Conservation (phyloP, 2,888 invertebrate species). For the Leptura quadrifasciata region DNA sequence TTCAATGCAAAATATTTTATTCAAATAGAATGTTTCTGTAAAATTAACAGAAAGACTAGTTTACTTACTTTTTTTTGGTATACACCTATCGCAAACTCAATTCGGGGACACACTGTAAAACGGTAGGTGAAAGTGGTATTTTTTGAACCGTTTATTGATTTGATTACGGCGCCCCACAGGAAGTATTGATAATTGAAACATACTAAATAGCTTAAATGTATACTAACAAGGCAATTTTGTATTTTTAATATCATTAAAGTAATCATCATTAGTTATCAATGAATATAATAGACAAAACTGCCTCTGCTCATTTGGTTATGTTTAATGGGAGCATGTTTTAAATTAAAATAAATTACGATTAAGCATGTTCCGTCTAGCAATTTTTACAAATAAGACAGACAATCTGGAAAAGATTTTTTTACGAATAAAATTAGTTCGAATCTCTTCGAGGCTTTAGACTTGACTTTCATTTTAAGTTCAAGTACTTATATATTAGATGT, state of each 20-base stretch:
- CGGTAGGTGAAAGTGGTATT: slow-evolving; percentile 16
- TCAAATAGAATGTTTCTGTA: too few species aligned
- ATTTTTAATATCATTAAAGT: not conserved
- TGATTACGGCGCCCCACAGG: not conserved
- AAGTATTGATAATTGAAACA: not conserved
- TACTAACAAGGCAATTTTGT: not conserved
- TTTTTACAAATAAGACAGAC: slow-evolving; percentile 4
- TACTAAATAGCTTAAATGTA: slow-evolving; percentile 3
- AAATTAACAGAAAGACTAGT: too few species aligned
- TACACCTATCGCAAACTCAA: too few species aligned
- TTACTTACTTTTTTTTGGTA: too few species aligned
- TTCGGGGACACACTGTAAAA: too few species aligned
- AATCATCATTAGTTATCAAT: not conserved
- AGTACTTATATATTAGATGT: not conserved
- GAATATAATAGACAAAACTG: slow-evolving; percentile 10
- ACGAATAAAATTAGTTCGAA: not conserved
- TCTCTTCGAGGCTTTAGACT: not conserved
- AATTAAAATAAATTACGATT: not conserved
- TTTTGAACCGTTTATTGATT: not conserved
- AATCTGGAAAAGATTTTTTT: not conserved
- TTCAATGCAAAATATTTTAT: too few species aligned
- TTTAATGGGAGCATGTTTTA: not conserved
- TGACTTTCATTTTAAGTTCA: not conserved
- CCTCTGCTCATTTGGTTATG: slow-evolving; percentile 17
- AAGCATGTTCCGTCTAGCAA: not conserved